A percentile compares a stretch with the other conserved stretches of the same genome.
phyloP scores from a whole-genome alignment of 2,888 invertebrate species.

The Ecliptopera silaceata region DNA sequence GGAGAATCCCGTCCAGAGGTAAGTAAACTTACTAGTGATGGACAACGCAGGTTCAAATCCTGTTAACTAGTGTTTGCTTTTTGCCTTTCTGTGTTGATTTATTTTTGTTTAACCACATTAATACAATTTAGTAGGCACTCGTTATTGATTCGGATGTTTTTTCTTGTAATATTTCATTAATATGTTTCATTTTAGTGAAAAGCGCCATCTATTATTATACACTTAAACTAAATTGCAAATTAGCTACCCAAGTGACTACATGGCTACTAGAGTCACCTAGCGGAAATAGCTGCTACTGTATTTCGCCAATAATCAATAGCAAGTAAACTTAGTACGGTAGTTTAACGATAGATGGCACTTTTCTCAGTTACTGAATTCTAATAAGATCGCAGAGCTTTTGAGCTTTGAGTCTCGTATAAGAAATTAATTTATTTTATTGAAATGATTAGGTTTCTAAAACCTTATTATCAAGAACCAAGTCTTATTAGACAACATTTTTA shows the following conservation, averaged over 20 bases:
- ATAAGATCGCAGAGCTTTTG: not conserved
- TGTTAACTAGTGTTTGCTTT: not conserved
- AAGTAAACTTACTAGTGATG: not conserved
- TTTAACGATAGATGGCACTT: conserved; percentile 11
- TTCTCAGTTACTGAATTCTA: not conserved
- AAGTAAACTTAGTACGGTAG: not conserved
- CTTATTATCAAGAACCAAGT: too few relatives aligned
- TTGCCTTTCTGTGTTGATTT: not conserved
- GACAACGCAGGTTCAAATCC: not conserved
- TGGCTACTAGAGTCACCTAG: conserved; percentile 15
- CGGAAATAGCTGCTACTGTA: not conserved
- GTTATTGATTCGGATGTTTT: too few relatives aligned
- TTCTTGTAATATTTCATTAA: too few relatives aligned
- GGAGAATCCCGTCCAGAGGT: too few relatives aligned
- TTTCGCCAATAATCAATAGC: not conserved
- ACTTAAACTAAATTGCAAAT: conserved; percentile 7
- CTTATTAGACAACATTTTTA: too few relatives aligned
- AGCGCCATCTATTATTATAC: conserved; percentile 37
- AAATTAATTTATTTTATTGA: too few relatives aligned
- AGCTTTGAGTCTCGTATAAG: not conserved
- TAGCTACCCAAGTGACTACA: too few relatives aligned
- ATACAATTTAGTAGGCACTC: too few relatives aligned
- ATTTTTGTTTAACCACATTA: not conserved
- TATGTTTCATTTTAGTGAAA: not conserved
- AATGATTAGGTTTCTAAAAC: too few relatives aligned